These are phyloP conservation scores for Tipula unca DNA, from an alignment of 2,888 invertebrate species.

Conservation along the genomic window DNA sequence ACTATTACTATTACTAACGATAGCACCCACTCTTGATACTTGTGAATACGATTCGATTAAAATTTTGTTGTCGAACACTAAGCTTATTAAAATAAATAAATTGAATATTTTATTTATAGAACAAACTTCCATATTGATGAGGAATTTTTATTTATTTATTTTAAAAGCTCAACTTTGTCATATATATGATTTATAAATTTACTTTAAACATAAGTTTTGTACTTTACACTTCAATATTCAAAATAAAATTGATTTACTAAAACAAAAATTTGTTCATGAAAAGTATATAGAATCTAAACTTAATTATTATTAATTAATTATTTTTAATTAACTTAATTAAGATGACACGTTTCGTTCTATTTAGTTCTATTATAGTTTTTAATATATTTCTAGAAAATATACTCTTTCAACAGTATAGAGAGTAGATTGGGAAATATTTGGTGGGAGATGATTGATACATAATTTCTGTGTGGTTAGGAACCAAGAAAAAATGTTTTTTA, in stretches of 20 bases:
- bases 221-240: background rate
- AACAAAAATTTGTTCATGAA: background rate
- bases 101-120: background rate
- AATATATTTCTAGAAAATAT: no score
- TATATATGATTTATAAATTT: background rate
- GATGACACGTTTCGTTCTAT: background rate
- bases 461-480: no score
- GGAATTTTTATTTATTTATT: no score
- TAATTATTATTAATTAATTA: background rate
- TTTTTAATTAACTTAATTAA: background rate
- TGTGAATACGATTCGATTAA: slow-evolving; percentile 24
- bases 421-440: no score
- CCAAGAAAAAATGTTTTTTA: no score
- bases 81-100: background rate
- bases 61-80: slow-evolving; percentile 3
- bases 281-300: background rate
- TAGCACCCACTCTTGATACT: slow-evolving; percentile 24
- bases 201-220: background rate
- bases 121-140: background rate
- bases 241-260: background rate
- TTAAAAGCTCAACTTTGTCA: no score
- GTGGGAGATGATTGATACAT: no score
- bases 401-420: no score
- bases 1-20: background rate
- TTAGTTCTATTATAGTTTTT: no score